Base-by-base conservation (phyloP, 1,140 invertebrate genomes). In the Aphelinus certus region DNA sequence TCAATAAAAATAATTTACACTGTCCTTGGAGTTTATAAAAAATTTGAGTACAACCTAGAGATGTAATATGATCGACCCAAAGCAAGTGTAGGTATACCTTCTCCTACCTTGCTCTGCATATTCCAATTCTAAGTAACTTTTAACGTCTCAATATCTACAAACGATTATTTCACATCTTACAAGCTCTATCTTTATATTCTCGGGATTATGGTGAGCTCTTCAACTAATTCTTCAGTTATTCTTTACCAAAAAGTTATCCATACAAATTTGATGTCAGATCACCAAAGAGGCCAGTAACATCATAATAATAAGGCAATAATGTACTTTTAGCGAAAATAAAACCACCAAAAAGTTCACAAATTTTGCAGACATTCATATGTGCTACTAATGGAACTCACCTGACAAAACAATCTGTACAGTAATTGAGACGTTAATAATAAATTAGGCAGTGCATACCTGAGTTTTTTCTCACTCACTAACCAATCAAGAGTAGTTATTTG, bases 401-500 rank as follows among this genome's bases (percentile, higher is more conserved):
- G 83, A 79, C 73, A 80, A 83, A 79, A 83, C 79, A 85, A 87
- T 83, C 86, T 87, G 87, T 87, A 88, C 82, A 87, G 83, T 86
- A 85, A 88, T 86, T 88, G 87, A 85, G 84, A 88, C 84, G 86
- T 85, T 86, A 86, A 87, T 83, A 83, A 81, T 88, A 85, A 80
- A 86, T 84, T 78, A 76, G 85, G 83, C 86, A 82, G 81, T 88
- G 85, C 87, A 87, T 88, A 88, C 87, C 87, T 88, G 85, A 82
- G 71, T 86, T 79, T 82, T 77, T 87, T 84, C 85, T 87, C 86
- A 87, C 84, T 88, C 87, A 88, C 87, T 88, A 88, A 88, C 87
- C 86, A 88, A 87, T 88, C 87, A 87, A 87, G 87, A 84, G 83
- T 86, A 83, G 86, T 87, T 88, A 87, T 83, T 88, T 87, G 86